Evolutionary conservation across 1,140 invertebrate genomes (phyloP), one percentile per base, ranked within the genome.

Genomic region (Dendrolimus kikuchii): DNA sequence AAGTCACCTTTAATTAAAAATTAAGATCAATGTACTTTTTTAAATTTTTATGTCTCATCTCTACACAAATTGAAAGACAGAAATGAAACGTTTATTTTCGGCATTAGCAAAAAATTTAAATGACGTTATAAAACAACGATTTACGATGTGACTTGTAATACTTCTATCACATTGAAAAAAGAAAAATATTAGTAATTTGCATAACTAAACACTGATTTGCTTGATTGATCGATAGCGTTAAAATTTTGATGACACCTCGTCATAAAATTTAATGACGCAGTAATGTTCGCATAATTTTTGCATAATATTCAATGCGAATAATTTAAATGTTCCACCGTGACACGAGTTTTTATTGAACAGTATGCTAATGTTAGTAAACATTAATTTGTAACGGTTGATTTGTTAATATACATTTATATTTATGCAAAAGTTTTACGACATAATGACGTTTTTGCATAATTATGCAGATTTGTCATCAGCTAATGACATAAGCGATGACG

Each of bases 371-470:
- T 76, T 57, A 40, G 69, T 83, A 83, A 83, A 86, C 76, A 86
- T 74, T 74, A 78, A 84, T 84, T 86, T 84, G 80, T 80, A 81
- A 84, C 82, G 82, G 82, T 74, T 84, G 77, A 86, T 84, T 82
- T 86, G 79, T 72, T 81, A 80, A 82, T 82, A 73, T 68, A 71
- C 60, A 64, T 71, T 55, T 23, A 23, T 23, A 23, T 23, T 23
- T 23, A 23, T 23, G 23, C 23, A 23, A 23, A 23, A 1, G 23
- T 23, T 23, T 23, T 23, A 23, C 23, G 23, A 23, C 23, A 23
- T 23, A 23, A 23, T 23, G 23, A 43, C 6, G 46, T 47, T 81
- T 86, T 86, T 76, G 71, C 82, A 86, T 86, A 86, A 86, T 86
- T 69, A 78, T 52, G 46, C 67, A 50, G 49, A 47, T 60, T 53